Evolutionary conservation across 92 coral and sea anemone species (phyloP), one percentile per base, ranked within the genome.

Genomic region (Pocillopora grandis): DNA sequence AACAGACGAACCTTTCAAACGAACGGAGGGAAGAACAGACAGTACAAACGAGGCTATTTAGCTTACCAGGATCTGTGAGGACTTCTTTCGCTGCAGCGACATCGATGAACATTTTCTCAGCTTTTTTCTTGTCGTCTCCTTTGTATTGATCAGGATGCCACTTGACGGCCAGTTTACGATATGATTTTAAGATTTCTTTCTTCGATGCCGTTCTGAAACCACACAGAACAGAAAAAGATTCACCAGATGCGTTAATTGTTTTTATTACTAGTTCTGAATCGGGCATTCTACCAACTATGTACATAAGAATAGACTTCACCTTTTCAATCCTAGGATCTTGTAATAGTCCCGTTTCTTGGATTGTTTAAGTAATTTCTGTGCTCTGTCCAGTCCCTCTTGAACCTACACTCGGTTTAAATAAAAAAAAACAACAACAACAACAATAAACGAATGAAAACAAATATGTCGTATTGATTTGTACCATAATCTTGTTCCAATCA

Each of bases 331-430:
- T 68, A 97, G 91, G 59, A 97, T 97, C 80, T 95, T 97, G 80
- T 97, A 97, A 72, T 97, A 97, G 86, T 97, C 99, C 70, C 98
- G 93, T 80, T 97, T 97, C 89, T 97, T 81, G 9, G 99, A 97
- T 69, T 97, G 99, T 62, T 97, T 97, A 37, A 90, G 94, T 85
- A 97, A 93, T 84, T 88, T 90, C 84, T 87, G 95, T 9, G 99
- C 99, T 92, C 89, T 94, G 10, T 97, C 99, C 19, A 97, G 89
- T 17, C 99, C 99, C 94, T 97, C 99, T 87, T 97, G 99, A n/a
- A 97, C 97, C 99, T 96, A 71, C 9, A 88, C 35, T 62, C 3
- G 5, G 12, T 42, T 66, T 20, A 58, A 63, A 55, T 58, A 49
- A 21, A 31, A 27, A 27, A 27, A 23, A 27, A 27, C 1, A 27